Base-by-base conservation (phyloP, 2,888 invertebrate genomes). In the Hypselothyrea guttata region DNA sequence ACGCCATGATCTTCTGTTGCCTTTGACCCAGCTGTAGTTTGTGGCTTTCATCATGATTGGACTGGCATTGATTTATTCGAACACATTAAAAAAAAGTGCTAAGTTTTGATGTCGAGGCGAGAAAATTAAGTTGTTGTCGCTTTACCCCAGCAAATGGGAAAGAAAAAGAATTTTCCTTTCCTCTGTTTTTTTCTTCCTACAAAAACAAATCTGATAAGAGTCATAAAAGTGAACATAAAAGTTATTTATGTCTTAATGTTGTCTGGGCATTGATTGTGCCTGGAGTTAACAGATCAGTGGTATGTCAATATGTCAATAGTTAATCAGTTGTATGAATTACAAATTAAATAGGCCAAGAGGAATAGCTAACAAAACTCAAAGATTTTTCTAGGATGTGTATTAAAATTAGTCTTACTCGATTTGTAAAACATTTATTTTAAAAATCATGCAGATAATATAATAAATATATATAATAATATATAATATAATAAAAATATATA, bases 101-200 rank as follows among this genome's bases (percentile, higher is more conserved):
- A 64, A 74, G 63, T 68, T 68, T 83, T 62, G 58, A 60, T 63
- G 60, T 69, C 64, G 75, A 84, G 78, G 78, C 78, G 78, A 79
- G 85, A 79, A 79, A 79, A 79, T 79, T 79, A 82, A 79, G 78
- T 77, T 79, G 84, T 81, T 64, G 67, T 74, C 69, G 63, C 55
- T 57, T 46, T 41, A 38, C 42, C 22, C 31, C 28, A 11, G 33
- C 13, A 8, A 27, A 1, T 40, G n/a, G 11, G 7, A 13, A 49
- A n/a, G n/a, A 5, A 22, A 22, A 12, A 48, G 56, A 47, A 42
- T 55, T 59, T 46, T 4, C 48, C 34, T 38, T 30, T 13, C 33
- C 33, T 4, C 48, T 30, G 34, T 34, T 16, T 31, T 16, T 31
- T n/a, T 16, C 4, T 4, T 37, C 9, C 16, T n/a, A 11, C 31